These are phyloP conservation scores for Gila robusta DNA, from an alignment of 2,797 vertebrate species.

Conservation along the genomic window DNA sequence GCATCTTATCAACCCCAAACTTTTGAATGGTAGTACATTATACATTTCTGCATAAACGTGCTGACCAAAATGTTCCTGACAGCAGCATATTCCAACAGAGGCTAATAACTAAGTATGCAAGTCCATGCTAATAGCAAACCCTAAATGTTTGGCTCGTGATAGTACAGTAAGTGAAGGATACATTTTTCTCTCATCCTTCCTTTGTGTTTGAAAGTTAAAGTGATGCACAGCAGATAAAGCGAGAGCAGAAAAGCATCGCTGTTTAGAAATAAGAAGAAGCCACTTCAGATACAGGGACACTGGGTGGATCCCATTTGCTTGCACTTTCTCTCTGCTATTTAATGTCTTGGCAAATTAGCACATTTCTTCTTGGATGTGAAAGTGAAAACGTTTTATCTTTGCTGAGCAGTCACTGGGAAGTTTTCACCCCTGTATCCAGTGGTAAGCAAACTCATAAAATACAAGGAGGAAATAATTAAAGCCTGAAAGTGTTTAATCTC, in stretches of 20 bases:
- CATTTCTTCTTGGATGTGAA: conserved; percentile 45
- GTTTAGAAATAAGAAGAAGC: not conserved
- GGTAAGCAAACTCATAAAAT: conserved; percentile 76
- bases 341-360: conserved; percentile 53
- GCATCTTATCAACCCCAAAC: not conserved
- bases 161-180: not conserved
- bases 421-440: conserved; percentile 70
- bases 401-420: conserved; percentile 64
- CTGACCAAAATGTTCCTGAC: not conserved
- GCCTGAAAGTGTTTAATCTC: conserved; percentile 77
- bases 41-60: not conserved
- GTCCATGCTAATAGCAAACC: not conserved
- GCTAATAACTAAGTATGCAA: not conserved
- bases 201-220: not conserved
- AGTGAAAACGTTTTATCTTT: conserved; percentile 61
- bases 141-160: not conserved
- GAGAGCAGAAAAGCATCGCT: not conserved
- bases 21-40: not conserved
- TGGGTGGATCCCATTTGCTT: conserved; percentile 32
- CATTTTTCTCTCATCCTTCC: not conserved
- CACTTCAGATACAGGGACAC: conserved; percentile 12
- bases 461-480: conserved; percentile 77
- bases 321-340: conserved; percentile 33
- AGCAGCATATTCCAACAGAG: not conserved
- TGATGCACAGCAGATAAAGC: not conserved